phyloP scores from a whole-genome alignment of 2,113 vertebrate genomes.

The Rhinoptilus africanus region DNA sequence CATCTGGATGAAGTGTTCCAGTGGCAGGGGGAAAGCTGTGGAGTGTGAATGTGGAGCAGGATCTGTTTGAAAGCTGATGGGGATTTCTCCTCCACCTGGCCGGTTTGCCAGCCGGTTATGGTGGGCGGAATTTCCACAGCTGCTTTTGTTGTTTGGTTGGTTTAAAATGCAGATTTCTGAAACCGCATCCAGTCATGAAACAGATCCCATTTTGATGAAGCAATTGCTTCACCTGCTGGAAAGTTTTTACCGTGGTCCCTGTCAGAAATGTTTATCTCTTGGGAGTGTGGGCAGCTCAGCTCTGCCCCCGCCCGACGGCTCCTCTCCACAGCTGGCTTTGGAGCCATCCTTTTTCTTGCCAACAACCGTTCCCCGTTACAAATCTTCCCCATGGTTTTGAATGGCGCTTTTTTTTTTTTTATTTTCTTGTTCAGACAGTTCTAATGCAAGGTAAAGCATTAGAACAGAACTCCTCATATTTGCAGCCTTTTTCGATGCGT shows the following conservation, averaged over 20 bases:
- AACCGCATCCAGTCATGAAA: background rate
- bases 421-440: background rate
- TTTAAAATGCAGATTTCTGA: slow-evolving; percentile 5
- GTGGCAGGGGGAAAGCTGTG: background rate
- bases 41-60: background rate
- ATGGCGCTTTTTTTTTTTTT: background rate
- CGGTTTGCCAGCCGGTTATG: background rate
- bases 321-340: background rate
- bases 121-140: background rate
- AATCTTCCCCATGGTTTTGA: background rate
- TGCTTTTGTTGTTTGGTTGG: background rate
- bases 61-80: background rate
- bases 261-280: background rate
- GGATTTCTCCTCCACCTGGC: background rate
- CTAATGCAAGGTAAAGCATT: background rate
- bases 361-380: background rate
- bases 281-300: background rate
- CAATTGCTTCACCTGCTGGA: background rate
- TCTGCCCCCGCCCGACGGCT: background rate
- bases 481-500: background rate
- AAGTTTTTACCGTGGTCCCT: background rate
- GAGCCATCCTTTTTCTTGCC: background rate
- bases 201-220: background rate
- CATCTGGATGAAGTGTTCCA: background rate
- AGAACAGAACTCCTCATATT: background rate